A percentile compares a stretch with the other conserved stretches of the same genome.
phyloP scores from a whole-genome alignment of 1,140 invertebrate species.

The Leptinotarsa undecemlineata region DNA sequence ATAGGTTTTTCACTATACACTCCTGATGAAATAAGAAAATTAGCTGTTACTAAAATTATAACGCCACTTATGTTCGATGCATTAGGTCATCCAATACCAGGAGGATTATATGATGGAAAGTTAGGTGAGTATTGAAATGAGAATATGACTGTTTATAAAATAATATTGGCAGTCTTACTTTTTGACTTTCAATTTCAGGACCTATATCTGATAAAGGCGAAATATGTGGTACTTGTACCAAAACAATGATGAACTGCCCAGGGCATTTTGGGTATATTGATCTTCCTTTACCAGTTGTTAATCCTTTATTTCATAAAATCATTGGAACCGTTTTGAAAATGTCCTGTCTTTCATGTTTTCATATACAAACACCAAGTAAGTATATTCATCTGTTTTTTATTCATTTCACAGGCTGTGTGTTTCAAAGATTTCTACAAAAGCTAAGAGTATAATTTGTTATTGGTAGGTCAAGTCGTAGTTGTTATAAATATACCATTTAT shows the following conservation, averaged over 20 bases:
- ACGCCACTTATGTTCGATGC: constrained; percentile 84
- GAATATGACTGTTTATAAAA: background rate
- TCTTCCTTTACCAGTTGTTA: constrained; percentile 87
- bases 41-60: constrained; percentile 86
- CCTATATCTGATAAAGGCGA: constrained; percentile 65
- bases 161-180: constrained; percentile 21
- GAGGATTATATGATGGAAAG: constrained; percentile 84
- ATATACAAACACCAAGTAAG: constrained; percentile 70
- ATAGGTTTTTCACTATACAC: constrained; percentile 74
- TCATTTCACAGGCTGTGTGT: too few species aligned
- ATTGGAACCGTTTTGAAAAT: constrained; percentile 70
- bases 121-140: constrained; percentile 62
- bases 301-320: constrained; percentile 85
- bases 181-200: constrained; percentile 56
- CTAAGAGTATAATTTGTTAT: too few species aligned
- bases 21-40: constrained; percentile 79
- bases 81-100: constrained; percentile 78
- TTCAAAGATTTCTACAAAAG: too few species aligned
- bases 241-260: constrained; percentile 71
- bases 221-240: constrained; percentile 81
- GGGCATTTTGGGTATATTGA: constrained; percentile 96
- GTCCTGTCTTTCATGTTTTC: constrained; percentile 72
- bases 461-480: too few species aligned
- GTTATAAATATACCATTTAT: too few species aligned
- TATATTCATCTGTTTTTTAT: background rate